These are phyloP conservation scores for Cliona cf. orientalis DNA, from an alignment of 37 sponge, comb jelly and placozoan species.

Conservation along the genomic window DNA sequence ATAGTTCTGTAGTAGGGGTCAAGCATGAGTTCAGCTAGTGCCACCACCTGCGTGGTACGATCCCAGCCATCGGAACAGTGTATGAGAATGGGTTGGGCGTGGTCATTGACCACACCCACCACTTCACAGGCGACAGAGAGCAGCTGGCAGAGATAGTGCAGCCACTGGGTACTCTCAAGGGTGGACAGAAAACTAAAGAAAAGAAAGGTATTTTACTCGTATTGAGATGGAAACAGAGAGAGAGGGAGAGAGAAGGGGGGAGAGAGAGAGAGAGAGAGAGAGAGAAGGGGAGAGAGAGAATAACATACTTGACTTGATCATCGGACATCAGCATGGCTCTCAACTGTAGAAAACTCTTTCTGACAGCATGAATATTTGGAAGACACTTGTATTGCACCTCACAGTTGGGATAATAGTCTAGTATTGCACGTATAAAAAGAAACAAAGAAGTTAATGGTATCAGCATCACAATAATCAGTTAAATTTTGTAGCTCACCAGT, in stretches of 20 bases:
- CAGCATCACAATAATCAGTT: neutral
- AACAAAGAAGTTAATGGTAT: neutral
- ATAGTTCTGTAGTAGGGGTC: slow-evolving; percentile 94
- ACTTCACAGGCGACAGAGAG: slow-evolving; percentile 80
- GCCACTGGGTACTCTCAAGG: slow-evolving; percentile 91
- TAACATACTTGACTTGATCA: slow-evolving; percentile 33
- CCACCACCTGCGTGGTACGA: slow-evolving; percentile 84
- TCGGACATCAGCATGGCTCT: slow-evolving; percentile 41
- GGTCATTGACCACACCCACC: slow-evolving; percentile 47
- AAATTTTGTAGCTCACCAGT: slow-evolving; percentile 44
- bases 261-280: neutral
- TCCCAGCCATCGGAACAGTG: slow-evolving; percentile 99
- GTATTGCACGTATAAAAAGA: neutral
- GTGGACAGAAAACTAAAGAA: slow-evolving; percentile 71
- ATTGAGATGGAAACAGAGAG: neutral
- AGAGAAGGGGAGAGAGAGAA: neutral
- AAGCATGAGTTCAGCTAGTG: slow-evolving; percentile 85
- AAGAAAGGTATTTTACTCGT: neutral
- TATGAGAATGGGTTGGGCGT: slow-evolving; percentile 78
- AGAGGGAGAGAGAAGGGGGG: neutral
- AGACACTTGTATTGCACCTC: slow-evolving; percentile 79
- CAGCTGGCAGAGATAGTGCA: slow-evolving; percentile 76
- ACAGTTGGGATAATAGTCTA: slow-evolving; percentile 91
- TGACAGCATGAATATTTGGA: slow-evolving; percentile 88
- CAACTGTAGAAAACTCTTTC: slow-evolving; percentile 80